phyloP scores from a whole-genome alignment of 2,888 invertebrate species.

The Steinernema carpocapsae region DNA sequence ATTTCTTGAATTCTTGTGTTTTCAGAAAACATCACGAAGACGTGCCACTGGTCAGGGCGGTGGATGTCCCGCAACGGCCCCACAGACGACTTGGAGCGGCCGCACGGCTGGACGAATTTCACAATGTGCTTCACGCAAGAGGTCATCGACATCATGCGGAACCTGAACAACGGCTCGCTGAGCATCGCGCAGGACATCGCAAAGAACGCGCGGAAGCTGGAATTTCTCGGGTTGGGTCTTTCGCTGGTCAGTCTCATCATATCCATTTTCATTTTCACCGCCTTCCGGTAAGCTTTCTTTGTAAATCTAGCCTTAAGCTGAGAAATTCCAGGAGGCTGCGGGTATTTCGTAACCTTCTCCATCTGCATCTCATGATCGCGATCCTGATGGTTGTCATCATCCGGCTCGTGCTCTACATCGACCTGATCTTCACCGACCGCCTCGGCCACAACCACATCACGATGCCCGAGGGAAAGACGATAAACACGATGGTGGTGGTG shows the following conservation, averaged over 20 bases:
- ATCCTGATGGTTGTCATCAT: conserved; percentile 71
- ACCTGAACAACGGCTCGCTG: conserved; percentile 65
- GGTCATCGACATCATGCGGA: conserved; percentile 63
- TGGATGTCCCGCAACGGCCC: conserved; percentile 60
- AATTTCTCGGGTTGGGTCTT: conserved; percentile 80
- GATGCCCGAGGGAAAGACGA: conserved; percentile 68
- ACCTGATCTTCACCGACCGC: conserved; percentile 69
- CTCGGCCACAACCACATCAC: conserved; percentile 63
- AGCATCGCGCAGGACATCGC: conserved; percentile 84
- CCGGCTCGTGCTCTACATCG: conserved; percentile 71
- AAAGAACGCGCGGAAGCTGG: conserved; percentile 81
- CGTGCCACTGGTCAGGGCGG: conserved; percentile 61
- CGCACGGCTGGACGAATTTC: conserved; percentile 69
- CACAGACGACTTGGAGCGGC: conserved; percentile 50
- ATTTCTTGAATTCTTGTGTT: too few species aligned
- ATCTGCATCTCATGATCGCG: conserved; percentile 72
- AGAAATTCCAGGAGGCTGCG: conserved; percentile 70
- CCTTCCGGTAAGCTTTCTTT: conserved; percentile 77
- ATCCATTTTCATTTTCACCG: conserved; percentile 82
- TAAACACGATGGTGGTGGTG: conserved; percentile 74
- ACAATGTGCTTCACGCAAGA: conserved; percentile 66
- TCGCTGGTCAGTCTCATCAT: conserved; percentile 80
- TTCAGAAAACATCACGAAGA: conserved; percentile 60
- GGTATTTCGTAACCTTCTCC: conserved; percentile 72
- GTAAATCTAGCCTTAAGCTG: conserved; percentile 69